These are phyloP conservation scores for Clunio marinus DNA, from an alignment of 2,888 invertebrate genomes.

Conservation along the genomic window DNA sequence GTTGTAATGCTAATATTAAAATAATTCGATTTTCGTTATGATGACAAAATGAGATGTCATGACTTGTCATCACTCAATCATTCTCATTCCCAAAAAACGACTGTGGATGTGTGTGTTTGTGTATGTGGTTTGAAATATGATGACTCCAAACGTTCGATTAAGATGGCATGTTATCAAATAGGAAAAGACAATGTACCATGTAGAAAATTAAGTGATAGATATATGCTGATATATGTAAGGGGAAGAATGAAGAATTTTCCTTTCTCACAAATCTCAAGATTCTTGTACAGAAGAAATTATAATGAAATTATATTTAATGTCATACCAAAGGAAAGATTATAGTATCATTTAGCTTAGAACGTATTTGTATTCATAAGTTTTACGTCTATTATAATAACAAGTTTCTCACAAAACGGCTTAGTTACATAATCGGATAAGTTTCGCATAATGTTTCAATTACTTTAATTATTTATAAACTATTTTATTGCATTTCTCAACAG, in stretches of 20 bases:
- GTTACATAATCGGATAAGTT: no score
- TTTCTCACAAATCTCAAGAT: background rate
- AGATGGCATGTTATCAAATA: background rate
- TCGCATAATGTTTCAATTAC: no score
- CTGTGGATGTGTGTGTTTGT: slow-evolving; percentile 3
- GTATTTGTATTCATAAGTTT: background rate
- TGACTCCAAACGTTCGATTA: background rate
- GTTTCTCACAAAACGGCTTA: no score
- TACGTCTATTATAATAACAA: background rate
- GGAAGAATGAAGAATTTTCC: background rate
- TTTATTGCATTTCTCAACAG: no score
- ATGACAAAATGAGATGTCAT: background rate
- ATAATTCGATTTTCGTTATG: slow-evolving; percentile 9
- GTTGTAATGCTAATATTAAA: no score
- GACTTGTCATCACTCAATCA: slow-evolving; percentile 11
- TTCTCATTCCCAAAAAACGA: no score
- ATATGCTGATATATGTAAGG: no score
- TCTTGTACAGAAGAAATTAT: background rate
- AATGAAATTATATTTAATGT: background rate
- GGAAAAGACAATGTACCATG: background rate
- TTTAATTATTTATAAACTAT: no score
- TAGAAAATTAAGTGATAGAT: slow-evolving; percentile 7
- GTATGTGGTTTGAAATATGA: background rate
- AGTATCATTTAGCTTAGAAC: background rate
- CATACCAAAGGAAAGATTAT: slow-evolving; percentile 13